phyloP scores from a whole-genome alignment of 2,113 vertebrate species.

The Hyla sarda region DNA sequence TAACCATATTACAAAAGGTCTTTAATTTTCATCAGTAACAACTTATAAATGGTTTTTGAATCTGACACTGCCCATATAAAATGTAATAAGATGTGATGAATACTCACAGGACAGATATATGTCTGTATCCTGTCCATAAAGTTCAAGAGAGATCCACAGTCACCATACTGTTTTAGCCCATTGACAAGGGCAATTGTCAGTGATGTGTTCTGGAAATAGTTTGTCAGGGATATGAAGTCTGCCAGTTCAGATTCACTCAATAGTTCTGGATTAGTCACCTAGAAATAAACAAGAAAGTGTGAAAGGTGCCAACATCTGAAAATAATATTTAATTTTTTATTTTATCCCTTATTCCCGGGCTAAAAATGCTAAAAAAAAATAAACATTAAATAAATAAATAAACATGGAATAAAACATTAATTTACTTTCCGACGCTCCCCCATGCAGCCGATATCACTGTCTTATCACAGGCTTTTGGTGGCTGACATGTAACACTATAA shows the following conservation, averaged over 20 bases:
- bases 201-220: conserved; percentile 39
- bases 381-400: no score
- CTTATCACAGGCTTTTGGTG: no score
- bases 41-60: no score
- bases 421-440: no score
- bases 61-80: no score
- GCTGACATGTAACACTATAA: no score
- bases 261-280: conserved; percentile 31
- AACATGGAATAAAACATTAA: no score
- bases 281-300: not conserved
- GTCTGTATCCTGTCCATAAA: conserved; percentile 49
- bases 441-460: no score
- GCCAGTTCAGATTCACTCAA: conserved; percentile 23
- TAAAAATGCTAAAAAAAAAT: no score
- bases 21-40: not conserved
- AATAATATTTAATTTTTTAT: not conserved
- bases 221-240: conserved; percentile 30
- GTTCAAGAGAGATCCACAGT: conserved; percentile 13
- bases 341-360: no score
- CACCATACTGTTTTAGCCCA: not conserved
- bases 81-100: not conserved
- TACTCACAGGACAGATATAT: conserved; percentile 36
- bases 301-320: not conserved
- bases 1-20: no score
- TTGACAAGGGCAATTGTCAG: conserved; percentile 10